A percentile compares a stretch with the other conserved stretches of the same genome.
Conservation (phyloP, 2,113 vertebrate genomes). For the Bucco capensis region DNA sequence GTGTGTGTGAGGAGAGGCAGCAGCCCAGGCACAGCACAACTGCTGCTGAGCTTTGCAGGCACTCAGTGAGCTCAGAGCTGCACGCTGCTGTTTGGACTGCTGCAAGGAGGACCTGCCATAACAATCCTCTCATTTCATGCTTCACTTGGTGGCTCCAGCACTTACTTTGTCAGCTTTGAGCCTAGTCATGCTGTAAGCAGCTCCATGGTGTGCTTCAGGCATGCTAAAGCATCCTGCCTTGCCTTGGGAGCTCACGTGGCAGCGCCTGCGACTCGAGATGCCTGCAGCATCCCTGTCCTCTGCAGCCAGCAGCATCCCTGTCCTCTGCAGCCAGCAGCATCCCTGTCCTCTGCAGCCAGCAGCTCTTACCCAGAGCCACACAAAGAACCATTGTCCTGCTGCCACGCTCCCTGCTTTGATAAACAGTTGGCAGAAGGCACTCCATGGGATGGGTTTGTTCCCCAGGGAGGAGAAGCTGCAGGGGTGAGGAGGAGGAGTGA, state of each 20-base stretch:
- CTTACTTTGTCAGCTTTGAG: not conserved
- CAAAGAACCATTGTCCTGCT: not conserved
- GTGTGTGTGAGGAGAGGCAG: not conserved
- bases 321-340: not conserved
- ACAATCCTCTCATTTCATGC: not conserved
- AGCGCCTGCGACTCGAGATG: not conserved
- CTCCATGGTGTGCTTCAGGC: accelerated
- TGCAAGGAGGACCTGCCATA: not conserved
- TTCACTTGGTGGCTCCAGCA: not conserved
- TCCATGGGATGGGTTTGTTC: not conserved
- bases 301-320: no score
- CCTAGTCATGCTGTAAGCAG: accelerated
- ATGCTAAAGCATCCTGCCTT: not conserved
- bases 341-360: not conserved
- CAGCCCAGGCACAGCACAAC: not conserved
- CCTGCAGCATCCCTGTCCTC: not conserved
- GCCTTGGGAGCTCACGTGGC: not conserved
- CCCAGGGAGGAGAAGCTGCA: not conserved
- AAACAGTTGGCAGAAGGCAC: not conserved
- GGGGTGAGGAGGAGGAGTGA: no score
- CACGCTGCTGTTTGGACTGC: not conserved
- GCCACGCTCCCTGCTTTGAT: accelerated
- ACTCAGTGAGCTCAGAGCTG: not conserved
- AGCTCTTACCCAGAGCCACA: not conserved
- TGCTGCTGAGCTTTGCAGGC: not conserved